These are phyloP conservation scores for Diorhabda elongata DNA, from an alignment of 1,140 invertebrate genomes.

Conservation along the genomic window DNA sequence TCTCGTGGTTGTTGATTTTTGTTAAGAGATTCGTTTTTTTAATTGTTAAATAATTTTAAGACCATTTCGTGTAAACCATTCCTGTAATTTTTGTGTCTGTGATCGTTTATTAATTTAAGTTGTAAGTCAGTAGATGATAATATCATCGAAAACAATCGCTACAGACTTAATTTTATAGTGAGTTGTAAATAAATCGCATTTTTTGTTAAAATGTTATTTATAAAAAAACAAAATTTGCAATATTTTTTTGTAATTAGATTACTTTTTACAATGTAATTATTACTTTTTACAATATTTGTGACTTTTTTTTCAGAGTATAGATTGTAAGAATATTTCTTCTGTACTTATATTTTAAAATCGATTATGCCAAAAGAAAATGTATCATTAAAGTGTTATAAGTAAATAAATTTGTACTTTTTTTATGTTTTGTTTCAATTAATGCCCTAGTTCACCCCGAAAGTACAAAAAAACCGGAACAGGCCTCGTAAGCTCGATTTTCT, in stretches of 20 bases:
- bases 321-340: slow-evolving; percentile 29
- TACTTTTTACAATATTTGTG: slow-evolving; percentile 35
- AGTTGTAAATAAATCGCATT: slow-evolving; percentile 7
- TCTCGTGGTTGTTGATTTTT: too few relatives aligned
- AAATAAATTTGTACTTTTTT: slow-evolving; percentile 35
- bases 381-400: slow-evolving; percentile 26
- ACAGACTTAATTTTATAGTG: slow-evolving; percentile 3
- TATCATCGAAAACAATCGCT: slow-evolving; percentile 2
- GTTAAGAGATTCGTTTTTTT: too few relatives aligned
- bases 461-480: too few relatives aligned
- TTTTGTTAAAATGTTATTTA: slow-evolving; percentile 10
- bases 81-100: slow-evolving; percentile 24
- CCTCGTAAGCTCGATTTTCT: too few relatives aligned
- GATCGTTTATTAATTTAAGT: slow-evolving; percentile 20
- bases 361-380: slow-evolving; percentile 25
- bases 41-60: background rate
- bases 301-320: slow-evolving; percentile 30
- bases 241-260: slow-evolving; percentile 24
- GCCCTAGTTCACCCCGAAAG: too few relatives aligned
- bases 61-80: slow-evolving; percentile 21
- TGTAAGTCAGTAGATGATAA: background rate
- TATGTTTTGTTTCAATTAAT: background rate
- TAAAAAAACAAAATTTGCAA: slow-evolving; percentile 16
- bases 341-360: slow-evolving; percentile 28
- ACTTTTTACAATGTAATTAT: slow-evolving; percentile 32